A percentile compares a stretch with the other conserved stretches of the same genome.
These are phyloP conservation scores for Pavo muticus DNA, from an alignment of 2,113 vertebrate genomes.

Conservation along the genomic window DNA sequence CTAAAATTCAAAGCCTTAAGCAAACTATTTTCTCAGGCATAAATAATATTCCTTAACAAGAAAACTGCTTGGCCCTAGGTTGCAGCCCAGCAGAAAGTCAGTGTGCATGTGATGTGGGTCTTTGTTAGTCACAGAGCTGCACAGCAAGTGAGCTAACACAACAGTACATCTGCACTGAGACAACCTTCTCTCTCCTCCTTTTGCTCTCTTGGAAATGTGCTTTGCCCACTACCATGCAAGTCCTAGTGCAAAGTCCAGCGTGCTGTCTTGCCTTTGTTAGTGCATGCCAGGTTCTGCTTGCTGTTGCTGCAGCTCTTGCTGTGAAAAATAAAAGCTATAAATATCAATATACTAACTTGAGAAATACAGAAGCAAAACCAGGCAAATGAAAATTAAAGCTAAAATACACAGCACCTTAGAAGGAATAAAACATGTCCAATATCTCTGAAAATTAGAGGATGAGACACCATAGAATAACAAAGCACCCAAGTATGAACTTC, in stretches of 20 bases:
- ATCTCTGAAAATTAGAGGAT: background rate
- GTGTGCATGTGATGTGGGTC: background rate
- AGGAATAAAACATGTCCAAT: background rate
- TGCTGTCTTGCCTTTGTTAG: background rate
- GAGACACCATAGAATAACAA: background rate
- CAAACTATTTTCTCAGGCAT: background rate
- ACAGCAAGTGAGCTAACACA: background rate
- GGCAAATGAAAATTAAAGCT: background rate
- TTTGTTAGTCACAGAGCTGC: background rate
- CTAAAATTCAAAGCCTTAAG: slow-evolving; percentile 14
- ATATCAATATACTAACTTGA: background rate
- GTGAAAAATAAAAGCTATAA: background rate
- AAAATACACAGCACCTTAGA: background rate
- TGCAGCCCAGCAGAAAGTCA: background rate
- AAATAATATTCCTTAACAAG: background rate
- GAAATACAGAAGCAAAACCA: background rate
- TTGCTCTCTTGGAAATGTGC: background rate
- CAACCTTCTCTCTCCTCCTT: background rate
- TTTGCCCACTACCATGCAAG: background rate
- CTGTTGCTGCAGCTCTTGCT: background rate
- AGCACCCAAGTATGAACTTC: background rate
- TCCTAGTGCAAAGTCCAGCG: background rate
- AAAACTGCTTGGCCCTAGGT: background rate
- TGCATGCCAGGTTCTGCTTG: background rate
- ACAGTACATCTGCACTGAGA: rapidly evolving